phyloP scores from a whole-genome alignment of 2,113 vertebrate species.

The Vulpes lagopus region DNA sequence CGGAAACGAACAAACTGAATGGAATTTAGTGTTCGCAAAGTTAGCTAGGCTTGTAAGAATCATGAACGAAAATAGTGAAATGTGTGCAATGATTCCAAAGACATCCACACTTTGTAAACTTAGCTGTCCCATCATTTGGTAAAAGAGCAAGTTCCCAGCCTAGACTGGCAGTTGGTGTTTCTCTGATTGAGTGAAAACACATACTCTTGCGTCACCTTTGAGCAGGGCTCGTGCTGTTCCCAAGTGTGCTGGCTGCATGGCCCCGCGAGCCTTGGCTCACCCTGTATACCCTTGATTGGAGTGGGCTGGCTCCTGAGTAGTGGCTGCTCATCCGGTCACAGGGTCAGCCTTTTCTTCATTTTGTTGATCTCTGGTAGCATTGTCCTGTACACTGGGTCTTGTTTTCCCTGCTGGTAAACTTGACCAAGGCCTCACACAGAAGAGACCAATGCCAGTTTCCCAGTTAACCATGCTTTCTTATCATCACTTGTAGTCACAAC shows the following conservation, averaged over 20 bases:
- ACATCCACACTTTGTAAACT: not conserved
- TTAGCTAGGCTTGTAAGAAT: not conserved
- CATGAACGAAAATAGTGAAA: constrained; percentile 34
- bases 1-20: not conserved
- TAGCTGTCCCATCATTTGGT: not conserved
- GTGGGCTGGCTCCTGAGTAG: not conserved
- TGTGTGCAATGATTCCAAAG: not conserved
- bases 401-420: constrained; percentile 36
- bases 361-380: not conserved
- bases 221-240: not conserved
- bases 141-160: not conserved
- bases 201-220: not conserved
- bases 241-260: not conserved
- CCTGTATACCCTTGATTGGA: not conserved
- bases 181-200: not conserved
- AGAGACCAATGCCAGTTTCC: not conserved
- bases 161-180: not conserved
- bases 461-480: not conserved
- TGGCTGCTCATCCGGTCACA: not conserved
- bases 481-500: not conserved
- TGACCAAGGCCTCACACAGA: constrained; percentile 12
- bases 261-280: not conserved
- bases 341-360: not conserved
- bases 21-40: not conserved
- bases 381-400: not conserved